Percentiles rank a stretch among this genome's conserved stretches.
phyloP scores from a whole-genome alignment of 1,140 invertebrate genomes.

The Danaus plexippus region DNA sequence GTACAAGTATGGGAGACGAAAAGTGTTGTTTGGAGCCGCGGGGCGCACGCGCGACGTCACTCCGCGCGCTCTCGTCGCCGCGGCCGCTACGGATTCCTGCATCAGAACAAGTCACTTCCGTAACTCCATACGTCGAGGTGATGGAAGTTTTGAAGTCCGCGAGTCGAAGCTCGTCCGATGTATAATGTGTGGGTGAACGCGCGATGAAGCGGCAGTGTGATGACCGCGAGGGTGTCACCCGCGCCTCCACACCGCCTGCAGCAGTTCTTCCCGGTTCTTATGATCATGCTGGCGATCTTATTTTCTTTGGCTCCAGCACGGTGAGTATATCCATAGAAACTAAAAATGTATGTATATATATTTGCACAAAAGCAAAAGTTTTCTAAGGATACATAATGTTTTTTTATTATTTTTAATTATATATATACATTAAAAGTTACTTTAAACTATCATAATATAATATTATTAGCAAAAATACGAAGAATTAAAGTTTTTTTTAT shows the following conservation, averaged over 20 bases:
- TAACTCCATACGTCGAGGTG: too few relatives aligned
- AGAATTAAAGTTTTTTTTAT: too few relatives aligned
- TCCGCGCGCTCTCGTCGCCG: conserved; percentile 43
- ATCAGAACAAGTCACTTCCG: too few relatives aligned
- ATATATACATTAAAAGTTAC: too few relatives aligned
- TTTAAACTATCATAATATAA: too few relatives aligned
- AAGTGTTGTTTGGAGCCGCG: conserved; percentile 25
- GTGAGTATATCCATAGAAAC: conserved; percentile 36
- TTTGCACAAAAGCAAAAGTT: too few relatives aligned
- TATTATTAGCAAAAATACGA: too few relatives aligned
- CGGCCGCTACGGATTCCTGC: conserved; percentile 31
- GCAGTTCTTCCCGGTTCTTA: conserved; percentile 26
- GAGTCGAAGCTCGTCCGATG: conserved; percentile 10
- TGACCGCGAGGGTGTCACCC: conserved; percentile 46
- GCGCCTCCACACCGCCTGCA: conserved; percentile 34
- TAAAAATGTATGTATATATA: conserved; percentile 1
- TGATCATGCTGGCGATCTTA: conserved; percentile 37
- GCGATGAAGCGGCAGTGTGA: conserved; percentile 47
- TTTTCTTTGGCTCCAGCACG: conserved; percentile 40
- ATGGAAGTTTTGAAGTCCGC: neutral
- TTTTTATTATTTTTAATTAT: too few relatives aligned
- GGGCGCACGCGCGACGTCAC: conserved; percentile 65
- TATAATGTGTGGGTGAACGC: conserved; percentile 35
- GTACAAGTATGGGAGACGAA: conserved; percentile 25
- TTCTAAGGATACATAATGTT: too few relatives aligned